phyloP scores from a whole-genome alignment of 2,113 vertebrate species.

The Scolopax mira region DNA sequence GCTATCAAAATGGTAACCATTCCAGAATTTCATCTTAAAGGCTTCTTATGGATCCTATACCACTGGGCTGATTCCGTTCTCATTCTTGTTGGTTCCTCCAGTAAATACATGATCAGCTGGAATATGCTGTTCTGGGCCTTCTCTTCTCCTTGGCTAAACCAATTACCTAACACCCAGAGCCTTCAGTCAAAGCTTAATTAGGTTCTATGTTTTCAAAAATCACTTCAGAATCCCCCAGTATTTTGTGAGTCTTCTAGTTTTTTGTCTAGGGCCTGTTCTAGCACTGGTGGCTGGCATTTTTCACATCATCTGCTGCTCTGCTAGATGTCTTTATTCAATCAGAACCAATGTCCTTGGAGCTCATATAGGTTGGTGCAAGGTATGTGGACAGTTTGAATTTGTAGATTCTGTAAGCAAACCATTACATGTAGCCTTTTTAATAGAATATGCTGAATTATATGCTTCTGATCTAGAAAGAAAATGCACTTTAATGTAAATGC shows the following conservation, averaged over 20 bases:
- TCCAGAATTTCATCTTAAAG: background rate
- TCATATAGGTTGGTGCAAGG: background rate
- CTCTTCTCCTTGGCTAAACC: background rate
- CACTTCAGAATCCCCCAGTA: background rate
- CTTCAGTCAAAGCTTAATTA: conserved; percentile 7
- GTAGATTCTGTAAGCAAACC: conserved; percentile 1
- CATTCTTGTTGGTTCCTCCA: background rate
- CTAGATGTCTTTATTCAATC: conserved; percentile 1
- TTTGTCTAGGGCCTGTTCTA: background rate
- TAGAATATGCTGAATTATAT: background rate
- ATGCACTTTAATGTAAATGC: background rate
- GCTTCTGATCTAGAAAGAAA: background rate
- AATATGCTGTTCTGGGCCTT: background rate
- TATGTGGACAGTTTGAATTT: background rate
- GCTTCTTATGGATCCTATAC: background rate
- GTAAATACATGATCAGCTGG: background rate
- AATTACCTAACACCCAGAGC: background rate
- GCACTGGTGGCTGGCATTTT: background rate
- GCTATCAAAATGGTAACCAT: background rate
- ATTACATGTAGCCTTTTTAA: background rate
- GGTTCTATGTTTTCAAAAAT: conserved; percentile 15
- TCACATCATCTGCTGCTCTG: background rate
- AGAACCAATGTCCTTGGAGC: background rate
- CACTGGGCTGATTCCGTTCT: background rate
- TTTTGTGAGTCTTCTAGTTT: background rate